Evolutionary conservation across 2,113 vertebrate genomes (phyloP).

Genomic region (Paratilapia polleni): DNA sequence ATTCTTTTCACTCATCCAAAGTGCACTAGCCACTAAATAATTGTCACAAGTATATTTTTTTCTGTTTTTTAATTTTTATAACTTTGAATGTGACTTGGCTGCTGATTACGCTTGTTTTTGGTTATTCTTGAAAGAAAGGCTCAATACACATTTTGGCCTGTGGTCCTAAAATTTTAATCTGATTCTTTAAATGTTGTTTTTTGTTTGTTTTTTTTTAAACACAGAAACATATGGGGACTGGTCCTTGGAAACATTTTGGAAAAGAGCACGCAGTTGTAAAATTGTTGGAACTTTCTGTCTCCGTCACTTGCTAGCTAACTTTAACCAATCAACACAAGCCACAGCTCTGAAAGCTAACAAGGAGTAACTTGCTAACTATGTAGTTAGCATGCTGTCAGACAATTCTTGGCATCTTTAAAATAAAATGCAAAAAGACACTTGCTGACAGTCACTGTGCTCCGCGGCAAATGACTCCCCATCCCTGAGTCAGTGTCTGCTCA

Average conservation of each 20-base stretch:
- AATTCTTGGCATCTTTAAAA: background rate
- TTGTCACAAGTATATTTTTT: background rate
- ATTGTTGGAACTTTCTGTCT: no score
- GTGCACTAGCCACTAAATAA: background rate
- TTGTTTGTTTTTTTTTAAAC: background rate
- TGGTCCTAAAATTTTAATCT: background rate
- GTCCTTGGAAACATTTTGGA: no score
- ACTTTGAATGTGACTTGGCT: background rate
- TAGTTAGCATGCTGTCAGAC: background rate
- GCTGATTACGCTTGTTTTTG: background rate
- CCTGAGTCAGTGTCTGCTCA: background rate
- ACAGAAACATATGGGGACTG: no score
- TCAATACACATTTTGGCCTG: background rate
- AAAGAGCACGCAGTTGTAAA: no score
- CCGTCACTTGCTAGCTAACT: no score
- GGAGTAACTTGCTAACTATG: background rate
- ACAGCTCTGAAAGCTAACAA: no score
- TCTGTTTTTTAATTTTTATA: background rate
- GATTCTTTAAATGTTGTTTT: background rate
- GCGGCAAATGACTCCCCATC: background rate
- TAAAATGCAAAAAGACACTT: background rate
- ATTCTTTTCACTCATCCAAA: background rate
- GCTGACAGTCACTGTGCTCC: background rate
- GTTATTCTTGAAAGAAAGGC: background rate
- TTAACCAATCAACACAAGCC: no score